Evolutionary conservation across 1,140 invertebrate species (phyloP).

Genomic region (Phenacoccus solenopsis): DNA sequence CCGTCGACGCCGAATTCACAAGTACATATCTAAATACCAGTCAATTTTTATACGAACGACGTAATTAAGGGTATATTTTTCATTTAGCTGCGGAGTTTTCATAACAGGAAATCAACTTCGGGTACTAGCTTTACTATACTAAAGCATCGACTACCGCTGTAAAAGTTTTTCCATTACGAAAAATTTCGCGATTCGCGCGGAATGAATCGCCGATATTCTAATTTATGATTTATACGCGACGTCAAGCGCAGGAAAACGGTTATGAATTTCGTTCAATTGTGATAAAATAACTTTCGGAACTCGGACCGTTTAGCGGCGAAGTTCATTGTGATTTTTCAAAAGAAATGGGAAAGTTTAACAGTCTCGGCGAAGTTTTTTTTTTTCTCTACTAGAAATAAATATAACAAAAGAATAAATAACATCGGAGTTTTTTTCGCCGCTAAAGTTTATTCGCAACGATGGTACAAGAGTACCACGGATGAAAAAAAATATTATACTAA

Average conservation of each 20-base stretch:
- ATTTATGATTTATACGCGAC: background rate
- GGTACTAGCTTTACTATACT: too few species aligned
- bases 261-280: constrained; percentile 3
- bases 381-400: too few species aligned
- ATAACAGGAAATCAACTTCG: too few species aligned
- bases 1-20: too few species aligned
- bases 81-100: too few species aligned
- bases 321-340: constrained; percentile 3
- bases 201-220: background rate
- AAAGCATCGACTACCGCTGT: too few species aligned
- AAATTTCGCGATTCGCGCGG: background rate
- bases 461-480: background rate
- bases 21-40: too few species aligned
- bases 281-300: constrained; percentile 2
- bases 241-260: background rate
- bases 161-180: background rate
- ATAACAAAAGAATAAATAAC: background rate
- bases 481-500: too few species aligned
- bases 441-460: background rate
- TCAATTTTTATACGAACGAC: too few species aligned
- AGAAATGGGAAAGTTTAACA: background rate
- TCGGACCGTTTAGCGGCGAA: background rate
- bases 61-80: too few species aligned
- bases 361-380: background rate
- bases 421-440: background rate